Percentiles rank a stretch among this genome's conserved stretches.
phyloP scores from a whole-genome alignment of 2,113 vertebrate genomes.

The Heterocephalus glaber region DNA sequence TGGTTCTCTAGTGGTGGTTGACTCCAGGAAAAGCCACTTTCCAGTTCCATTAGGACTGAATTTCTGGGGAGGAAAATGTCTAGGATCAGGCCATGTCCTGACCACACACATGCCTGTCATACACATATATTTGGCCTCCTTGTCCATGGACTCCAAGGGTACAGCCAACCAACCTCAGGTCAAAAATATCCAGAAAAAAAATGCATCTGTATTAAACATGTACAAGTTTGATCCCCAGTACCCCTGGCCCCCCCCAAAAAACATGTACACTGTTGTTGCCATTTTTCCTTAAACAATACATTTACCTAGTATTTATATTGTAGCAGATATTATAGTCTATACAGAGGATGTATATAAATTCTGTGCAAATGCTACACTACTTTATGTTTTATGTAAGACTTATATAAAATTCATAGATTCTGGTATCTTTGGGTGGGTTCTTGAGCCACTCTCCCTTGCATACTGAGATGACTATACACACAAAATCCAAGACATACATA shows the following conservation, averaged over 20 bases:
- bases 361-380: not conserved
- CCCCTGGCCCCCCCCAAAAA: too few species aligned
- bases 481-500: not conserved
- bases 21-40: not conserved
- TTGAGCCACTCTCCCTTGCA: not conserved
- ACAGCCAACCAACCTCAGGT: not conserved
- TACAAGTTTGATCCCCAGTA: too few species aligned
- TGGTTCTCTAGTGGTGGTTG: not conserved
- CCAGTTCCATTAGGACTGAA: not conserved
- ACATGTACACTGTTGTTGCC: not conserved
- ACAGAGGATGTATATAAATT: not conserved
- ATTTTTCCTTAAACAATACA: not conserved
- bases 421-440: not conserved
- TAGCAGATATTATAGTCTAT: not conserved
- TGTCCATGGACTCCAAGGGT: not conserved
- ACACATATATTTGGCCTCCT: not conserved
- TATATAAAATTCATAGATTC: not conserved
- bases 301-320: not conserved
- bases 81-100: not conserved
- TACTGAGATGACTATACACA: not conserved
- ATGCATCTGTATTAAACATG: not conserved
- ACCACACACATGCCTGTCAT: not conserved
- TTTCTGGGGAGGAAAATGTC: not conserved
- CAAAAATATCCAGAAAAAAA: not conserved
- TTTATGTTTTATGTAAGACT: not conserved